These are phyloP conservation scores for Leptothorax acervorum DNA, from an alignment of 2,888 invertebrate species.

Conservation along the genomic window DNA sequence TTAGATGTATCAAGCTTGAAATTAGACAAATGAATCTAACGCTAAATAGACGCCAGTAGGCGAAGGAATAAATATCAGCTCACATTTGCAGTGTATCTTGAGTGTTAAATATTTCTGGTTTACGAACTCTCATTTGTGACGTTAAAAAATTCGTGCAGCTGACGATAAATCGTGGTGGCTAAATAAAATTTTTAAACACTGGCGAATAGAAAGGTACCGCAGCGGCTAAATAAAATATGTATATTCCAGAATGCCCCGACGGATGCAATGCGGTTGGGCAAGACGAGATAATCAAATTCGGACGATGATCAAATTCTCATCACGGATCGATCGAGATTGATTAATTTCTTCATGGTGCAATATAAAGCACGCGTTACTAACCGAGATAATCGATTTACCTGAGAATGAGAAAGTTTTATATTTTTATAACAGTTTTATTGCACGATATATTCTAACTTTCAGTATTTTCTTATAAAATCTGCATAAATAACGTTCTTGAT, in stretches of 20 bases:
- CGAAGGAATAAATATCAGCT: not conserved
- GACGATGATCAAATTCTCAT: constrained; percentile 1
- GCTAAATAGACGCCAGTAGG: not conserved
- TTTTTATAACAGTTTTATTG: not conserved
- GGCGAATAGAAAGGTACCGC: constrained; percentile 1
- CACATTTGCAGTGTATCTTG: not conserved
- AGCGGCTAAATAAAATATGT: constrained; percentile 2
- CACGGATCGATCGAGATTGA: constrained; percentile 12
- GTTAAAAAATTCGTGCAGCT: not conserved
- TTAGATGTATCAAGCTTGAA: not conserved
- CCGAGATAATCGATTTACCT: not conserved
- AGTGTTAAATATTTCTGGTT: not conserved
- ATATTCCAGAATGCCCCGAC: not conserved
- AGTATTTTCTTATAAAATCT: not conserved
- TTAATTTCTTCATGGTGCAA: constrained; percentile 5
- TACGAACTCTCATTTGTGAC: not conserved
- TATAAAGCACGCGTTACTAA: not conserved
- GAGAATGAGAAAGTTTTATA: not conserved
- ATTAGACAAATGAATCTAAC: not conserved
- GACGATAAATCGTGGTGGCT: constrained; percentile 1
- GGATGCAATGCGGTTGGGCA: not conserved
- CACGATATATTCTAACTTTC: not conserved
- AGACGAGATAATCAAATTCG: constrained; percentile 31
- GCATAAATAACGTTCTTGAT: not conserved
- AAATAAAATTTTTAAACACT: constrained; percentile 15